A percentile compares a stretch with the other conserved stretches of the same genome.
Conservation (phyloP, 1,140 invertebrate species). For the Hylaeus anthracinus region DNA sequence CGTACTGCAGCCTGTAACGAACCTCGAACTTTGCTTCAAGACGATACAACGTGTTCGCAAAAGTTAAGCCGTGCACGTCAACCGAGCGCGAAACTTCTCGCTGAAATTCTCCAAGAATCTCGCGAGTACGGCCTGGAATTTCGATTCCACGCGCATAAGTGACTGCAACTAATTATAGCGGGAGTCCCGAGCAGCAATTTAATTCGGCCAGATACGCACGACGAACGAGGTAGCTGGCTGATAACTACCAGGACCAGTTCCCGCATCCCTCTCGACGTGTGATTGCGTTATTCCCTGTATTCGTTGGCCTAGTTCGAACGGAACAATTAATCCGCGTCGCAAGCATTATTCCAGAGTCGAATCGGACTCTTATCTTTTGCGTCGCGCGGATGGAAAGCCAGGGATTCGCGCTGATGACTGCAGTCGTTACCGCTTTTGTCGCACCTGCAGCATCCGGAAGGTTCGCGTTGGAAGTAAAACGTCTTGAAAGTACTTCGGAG, state of each 20-base stretch:
- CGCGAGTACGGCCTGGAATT: background rate
- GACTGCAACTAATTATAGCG: background rate
- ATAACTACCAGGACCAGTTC: constrained; percentile 2
- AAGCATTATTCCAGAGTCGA: constrained; percentile 32
- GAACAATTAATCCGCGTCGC: constrained; percentile 54
- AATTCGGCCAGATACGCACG: background rate
- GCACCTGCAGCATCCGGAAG: no score
- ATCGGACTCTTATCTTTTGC: constrained; percentile 13
- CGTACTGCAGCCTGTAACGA: no score
- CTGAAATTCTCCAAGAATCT: background rate
- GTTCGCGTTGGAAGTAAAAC: no score
- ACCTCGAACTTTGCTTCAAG: no score
- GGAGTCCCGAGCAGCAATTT: background rate
- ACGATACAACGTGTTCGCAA: no score
- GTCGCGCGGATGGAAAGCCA: background rate
- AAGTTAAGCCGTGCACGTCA: no score
- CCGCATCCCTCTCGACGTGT: constrained; percentile 1
- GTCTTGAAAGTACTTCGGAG: no score
- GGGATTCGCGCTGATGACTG: background rate
- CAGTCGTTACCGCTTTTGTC: background rate
- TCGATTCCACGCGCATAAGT: background rate
- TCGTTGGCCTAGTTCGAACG: constrained; percentile 50
- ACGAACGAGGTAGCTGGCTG: background rate
- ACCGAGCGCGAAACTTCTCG: no score
- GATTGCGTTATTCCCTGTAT: constrained; percentile 31